A percentile compares a stretch with the other conserved stretches of the same genome.
These are phyloP conservation scores for Macaria liturata DNA, from an alignment of 2,888 invertebrate species.

Conservation along the genomic window DNA sequence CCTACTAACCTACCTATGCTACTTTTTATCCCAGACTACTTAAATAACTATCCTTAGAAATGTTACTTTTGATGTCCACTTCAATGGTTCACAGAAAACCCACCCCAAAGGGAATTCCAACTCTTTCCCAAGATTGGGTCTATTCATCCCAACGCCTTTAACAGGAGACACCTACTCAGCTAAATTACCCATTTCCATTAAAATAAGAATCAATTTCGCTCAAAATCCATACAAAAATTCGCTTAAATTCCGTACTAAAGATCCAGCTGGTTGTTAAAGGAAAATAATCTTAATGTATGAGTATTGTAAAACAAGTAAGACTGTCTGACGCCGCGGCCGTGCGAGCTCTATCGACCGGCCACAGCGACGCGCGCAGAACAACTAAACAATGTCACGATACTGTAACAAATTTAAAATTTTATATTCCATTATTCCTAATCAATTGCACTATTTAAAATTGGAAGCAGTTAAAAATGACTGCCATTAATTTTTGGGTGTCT, in stretches of 20 bases:
- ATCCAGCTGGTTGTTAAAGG: slow-evolving; percentile 39
- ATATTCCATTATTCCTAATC: background rate
- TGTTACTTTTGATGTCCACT: too few species aligned
- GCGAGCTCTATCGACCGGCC: slow-evolving; percentile 74
- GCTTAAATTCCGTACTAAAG: slow-evolving; percentile 42
- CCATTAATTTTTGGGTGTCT: too few species aligned
- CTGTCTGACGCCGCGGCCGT: slow-evolving; percentile 74
- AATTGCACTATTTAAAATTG: too few species aligned
- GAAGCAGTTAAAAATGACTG: too few species aligned
- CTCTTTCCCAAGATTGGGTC: slow-evolving; percentile 25
- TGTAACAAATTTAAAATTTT: slow-evolving; percentile 20
- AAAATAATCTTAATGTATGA: slow-evolving; percentile 54
- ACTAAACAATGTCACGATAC: slow-evolving; percentile 46
- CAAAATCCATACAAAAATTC: slow-evolving; percentile 25
- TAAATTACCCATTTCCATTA: slow-evolving; percentile 31
- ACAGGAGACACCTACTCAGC: slow-evolving; percentile 23
- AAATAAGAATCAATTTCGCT: slow-evolving; percentile 42
- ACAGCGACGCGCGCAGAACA: slow-evolving; percentile 74
- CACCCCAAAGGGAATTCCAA: slow-evolving; percentile 7
- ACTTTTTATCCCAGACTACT: too few species aligned
- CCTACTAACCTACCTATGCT: too few species aligned
- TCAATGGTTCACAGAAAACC: background rate
- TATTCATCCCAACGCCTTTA: slow-evolving; percentile 19
- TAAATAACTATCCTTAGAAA: too few species aligned
- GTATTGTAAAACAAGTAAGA: slow-evolving; percentile 76